Evolutionary conservation across 1,140 invertebrate genomes (phyloP), one percentile per base, ranked within the genome.

Genomic region (Pogonomyrmex californicus): DNA sequence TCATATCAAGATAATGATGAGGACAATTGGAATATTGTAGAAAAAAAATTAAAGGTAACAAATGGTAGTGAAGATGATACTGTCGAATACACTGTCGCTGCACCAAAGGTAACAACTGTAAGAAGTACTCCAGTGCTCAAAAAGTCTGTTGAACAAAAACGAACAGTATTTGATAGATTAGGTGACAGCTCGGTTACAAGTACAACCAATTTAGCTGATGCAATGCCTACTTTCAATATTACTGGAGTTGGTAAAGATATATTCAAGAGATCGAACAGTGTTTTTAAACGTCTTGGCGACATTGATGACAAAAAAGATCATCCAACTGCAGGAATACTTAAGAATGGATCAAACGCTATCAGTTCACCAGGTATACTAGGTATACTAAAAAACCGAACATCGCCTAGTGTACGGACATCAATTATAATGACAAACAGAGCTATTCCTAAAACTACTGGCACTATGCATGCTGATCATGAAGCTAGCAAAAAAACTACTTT

Each of bases 391-490:
- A 93, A 85, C 58, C 89, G 87, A 65, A 81, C 38, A 58, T 51
- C 73, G 9, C 65, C 88, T 17, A 87, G 36, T 38, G 6, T 73
- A 54, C 79, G 86, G 12, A 83, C 87, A 7, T 92, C 90, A 3
- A 90, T 91, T 5, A 86, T 94, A 14, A 92, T 87, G 9, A 93
- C 91, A 17, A 91, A 86, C 4, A 91, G 91, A 68, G 9, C 58
- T 2, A 2, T 91, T 7, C 77, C 88, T 47, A 93, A 91, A 86
- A 75, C 87, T 33, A 66, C 78, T 1, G 95, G 95, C 2, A 95
- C 95, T 4, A 95, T 95, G 95, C 90, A 91, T n/a, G 95, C 95
- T 49, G 95, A 95, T 92, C 94, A 95, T 65, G 95, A 95, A 87
- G 91, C 82, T 41, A 95, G 86, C 56, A 92, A 92, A 73, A 95